A percentile compares a stretch with the other conserved stretches of the same genome.
Conservation (phyloP, 1,140 invertebrate species). For the Proales similis region DNA sequence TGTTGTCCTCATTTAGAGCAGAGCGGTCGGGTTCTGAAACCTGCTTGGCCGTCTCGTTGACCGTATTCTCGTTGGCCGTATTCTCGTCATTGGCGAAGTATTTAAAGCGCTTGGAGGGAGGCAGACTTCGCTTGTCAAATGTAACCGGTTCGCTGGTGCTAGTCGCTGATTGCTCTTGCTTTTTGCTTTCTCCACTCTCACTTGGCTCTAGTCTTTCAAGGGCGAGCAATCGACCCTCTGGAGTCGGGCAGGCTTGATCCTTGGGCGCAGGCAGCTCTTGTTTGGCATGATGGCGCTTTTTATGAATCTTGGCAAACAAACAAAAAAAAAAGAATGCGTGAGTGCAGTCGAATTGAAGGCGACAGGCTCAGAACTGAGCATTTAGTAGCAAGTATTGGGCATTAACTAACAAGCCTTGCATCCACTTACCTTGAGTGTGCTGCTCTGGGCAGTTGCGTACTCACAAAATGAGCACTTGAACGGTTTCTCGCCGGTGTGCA, state of each 20-base stretch:
- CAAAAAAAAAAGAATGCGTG: no score
- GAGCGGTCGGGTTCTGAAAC: no score
- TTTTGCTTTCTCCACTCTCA: not conserved
- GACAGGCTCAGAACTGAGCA: no score
- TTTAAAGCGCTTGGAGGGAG: conserved; percentile 34
- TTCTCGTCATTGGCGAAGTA: conserved; percentile 9
- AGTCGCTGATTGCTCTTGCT: not conserved
- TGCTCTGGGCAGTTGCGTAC: conserved; percentile 53
- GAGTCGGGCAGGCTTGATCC: not conserved
- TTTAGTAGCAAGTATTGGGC: no score
- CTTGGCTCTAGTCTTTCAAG: not conserved
- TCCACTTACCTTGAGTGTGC: conserved; percentile 52
- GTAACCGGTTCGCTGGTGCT: not conserved
- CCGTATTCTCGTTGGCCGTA: conserved; percentile 1
- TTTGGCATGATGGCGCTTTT: conserved; percentile 37
- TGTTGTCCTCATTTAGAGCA: no score
- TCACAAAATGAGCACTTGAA: conserved; percentile 52
- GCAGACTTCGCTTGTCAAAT: conserved; percentile 16
- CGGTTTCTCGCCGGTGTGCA: conserved; percentile 67
- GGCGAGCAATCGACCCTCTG: no score
- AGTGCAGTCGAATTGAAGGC: no score
- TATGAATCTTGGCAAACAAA: no score
- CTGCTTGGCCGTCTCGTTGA: conserved; percentile 6
- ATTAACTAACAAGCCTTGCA: no score
- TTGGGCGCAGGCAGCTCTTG: no score